Base-by-base conservation (phyloP, 2,113 vertebrate genomes). In the Hippocampus barbouri region DNA sequence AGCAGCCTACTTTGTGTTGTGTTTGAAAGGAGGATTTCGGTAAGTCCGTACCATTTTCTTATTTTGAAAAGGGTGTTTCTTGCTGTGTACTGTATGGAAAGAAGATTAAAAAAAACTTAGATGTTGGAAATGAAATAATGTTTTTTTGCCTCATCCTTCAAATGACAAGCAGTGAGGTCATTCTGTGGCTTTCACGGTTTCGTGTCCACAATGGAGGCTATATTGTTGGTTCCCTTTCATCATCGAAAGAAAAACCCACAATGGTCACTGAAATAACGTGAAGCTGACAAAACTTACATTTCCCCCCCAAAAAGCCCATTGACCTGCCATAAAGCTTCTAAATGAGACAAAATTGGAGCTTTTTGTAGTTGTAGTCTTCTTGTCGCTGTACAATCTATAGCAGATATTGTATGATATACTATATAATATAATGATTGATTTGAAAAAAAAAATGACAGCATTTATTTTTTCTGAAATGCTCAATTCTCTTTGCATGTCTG, bases 11-110 rank as follows among this genome's bases (percentile, higher is more conserved):
- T 96, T 87, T 71, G 40, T 92, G 74, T 76, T 95, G 77, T 83
- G 75, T 66, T 76, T 92, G 16, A 89, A 85, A 8, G 96, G 96
- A 47, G 76, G 88, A 3, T 90, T 95, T 77, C 92, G 93, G 95
- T 96, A 90, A 38, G 34, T 38, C 34, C 47, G 80, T 74, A 73
- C 23, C 4, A 11, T 2, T 62, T 70, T 72, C 8, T 8, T 23
- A 1, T 43, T n/a, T 41, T 21, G 5, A n/a, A 34, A 62, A 27
- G 34, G 14, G 16, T 11, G 2, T 25, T 45, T 25, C 27, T 27
- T 27, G 25, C 4, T 23, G n/a, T 23, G 34, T 38, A 38, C 54
- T 8, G 10, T 60, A 8, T 30, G 15, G 27, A 61, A 34, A 61
- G 15, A 30, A 9, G 27, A 11, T 5, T 34, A 1, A 1, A 5